Conservation (phyloP, 2,888 invertebrate species). For the Artemia sinica region DNA sequence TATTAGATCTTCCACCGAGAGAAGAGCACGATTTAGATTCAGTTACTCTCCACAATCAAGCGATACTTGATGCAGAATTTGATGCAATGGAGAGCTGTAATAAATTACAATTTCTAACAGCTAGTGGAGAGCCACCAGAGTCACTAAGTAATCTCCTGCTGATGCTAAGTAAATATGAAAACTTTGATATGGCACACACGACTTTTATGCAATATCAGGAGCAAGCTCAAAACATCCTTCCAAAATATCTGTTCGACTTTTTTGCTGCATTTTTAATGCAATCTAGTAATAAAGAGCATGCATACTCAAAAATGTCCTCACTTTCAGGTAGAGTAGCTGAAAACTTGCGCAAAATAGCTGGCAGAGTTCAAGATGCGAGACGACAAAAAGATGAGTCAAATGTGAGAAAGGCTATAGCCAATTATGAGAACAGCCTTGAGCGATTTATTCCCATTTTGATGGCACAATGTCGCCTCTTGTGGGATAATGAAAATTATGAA, state of each 20-base stretch:
- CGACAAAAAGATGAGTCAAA: conserved; percentile 72
- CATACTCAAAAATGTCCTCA: conserved; percentile 85
- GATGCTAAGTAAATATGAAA: conserved; percentile 89
- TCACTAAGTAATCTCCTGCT: conserved; percentile 88
- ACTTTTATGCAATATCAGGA: conserved; percentile 9
- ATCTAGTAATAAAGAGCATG: conserved; percentile 89
- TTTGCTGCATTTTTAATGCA: conserved; percentile 90
- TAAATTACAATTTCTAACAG: conserved; percentile 76
- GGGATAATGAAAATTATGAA: conserved; percentile 87
- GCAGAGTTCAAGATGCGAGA: conserved; percentile 81
- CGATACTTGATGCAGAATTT: conserved; percentile 69
- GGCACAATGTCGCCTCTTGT: conserved; percentile 97
- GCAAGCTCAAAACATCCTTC: neutral
- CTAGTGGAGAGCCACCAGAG: conserved; percentile 79
- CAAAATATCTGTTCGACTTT: conserved; percentile 73
- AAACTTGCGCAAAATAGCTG: conserved; percentile 69
- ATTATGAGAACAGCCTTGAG: conserved; percentile 76
- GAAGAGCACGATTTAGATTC: conserved; percentile 94
- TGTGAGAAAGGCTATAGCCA: conserved; percentile 71
- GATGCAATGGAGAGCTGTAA: conserved; percentile 85
- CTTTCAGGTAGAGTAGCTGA: conserved; percentile 80
- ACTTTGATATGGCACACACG: conserved; percentile 64
- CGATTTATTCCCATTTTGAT: conserved; percentile 84
- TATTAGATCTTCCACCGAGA: conserved; percentile 76
- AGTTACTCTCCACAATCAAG: conserved; percentile 91